These are phyloP conservation scores for Dichetophora obliterata DNA, from an alignment of 2,888 invertebrate species.

Conservation along the genomic window DNA sequence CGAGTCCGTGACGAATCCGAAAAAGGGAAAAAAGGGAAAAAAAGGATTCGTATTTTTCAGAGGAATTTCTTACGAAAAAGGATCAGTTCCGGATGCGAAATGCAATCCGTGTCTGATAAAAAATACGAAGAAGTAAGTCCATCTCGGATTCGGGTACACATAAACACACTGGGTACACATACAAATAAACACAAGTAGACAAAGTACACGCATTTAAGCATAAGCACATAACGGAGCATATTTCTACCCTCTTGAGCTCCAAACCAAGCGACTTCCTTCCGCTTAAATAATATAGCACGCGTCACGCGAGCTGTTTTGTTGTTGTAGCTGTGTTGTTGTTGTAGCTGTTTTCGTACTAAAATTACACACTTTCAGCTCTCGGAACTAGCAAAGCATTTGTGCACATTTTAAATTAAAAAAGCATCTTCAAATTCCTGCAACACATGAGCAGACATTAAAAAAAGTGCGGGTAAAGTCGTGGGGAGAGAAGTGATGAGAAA, in stretches of 20 bases:
- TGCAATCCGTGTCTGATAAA: no score
- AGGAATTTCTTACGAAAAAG: no score
- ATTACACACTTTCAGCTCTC: neutral
- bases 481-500: neutral
- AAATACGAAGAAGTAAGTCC: no score
- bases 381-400: neutral
- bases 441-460: neutral
- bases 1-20: no score
- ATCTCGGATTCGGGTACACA: no score
- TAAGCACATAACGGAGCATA: neutral
- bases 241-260: neutral
- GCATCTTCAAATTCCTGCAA: neutral
- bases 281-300: constrained; percentile 7
- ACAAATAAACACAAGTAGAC: neutral
- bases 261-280: neutral
- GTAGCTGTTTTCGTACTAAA: neutral
- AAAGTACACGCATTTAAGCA: neutral
- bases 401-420: neutral
- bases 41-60: no score
- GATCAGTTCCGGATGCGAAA: no score
- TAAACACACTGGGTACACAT: neutral
- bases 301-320: neutral
- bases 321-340: neutral
- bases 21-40: no score
- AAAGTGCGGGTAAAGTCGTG: neutral